Base-by-base conservation (phyloP, 1,140 invertebrate genomes). In the Conus ventricosus region DNA sequence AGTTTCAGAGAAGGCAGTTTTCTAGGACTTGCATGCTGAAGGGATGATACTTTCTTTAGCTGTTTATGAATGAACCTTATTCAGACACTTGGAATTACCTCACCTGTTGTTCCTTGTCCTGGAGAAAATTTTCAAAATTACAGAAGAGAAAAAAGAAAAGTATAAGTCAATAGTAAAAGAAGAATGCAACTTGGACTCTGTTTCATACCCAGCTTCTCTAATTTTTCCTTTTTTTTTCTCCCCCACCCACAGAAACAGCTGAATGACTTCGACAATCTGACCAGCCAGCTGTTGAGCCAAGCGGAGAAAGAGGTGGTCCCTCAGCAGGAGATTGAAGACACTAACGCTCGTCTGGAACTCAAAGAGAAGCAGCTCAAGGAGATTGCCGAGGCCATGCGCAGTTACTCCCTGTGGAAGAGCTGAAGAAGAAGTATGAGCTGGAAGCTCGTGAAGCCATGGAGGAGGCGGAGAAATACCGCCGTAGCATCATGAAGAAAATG, bases 311-410 rank as follows among this genome's bases (percentile, higher is more conserved):
- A 95, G 67, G 90, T 91, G 0, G 88, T 88, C 8, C 92, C 92
- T 67, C 91, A 92, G 63, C 89, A 92, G 81, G 93, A 95, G 71
- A 91, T 93, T 7, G 85, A 92, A 25, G 91, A 94, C 75, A 95
- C 92, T 2, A 88, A 94, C 78, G 91, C 90, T 10, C 87, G 92
- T n/a, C 92, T 95, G 0, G 88, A 92, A 39, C 92, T 95, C n/a
- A 95, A 94, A 67, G 94, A 94, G 71, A 93, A 93, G 89, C 94
- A 95, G 84, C 91, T 94, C 6, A 90, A 91, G 25, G 94, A 95
- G 75, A 88, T 95, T 17, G 92, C 93, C 4, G 93, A 94, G 25
- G 94, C 94, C 80, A 94, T 95, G 93, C 91, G 91, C 84, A 90
- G 89, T 20, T 92, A 92, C 87, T 92, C 93, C 93, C 94, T 17